A percentile compares a stretch with the other conserved stretches of the same genome.
These are phyloP conservation scores for Gouania willdenowi DNA, from an alignment of 2,797 vertebrate species.

Conservation along the genomic window DNA sequence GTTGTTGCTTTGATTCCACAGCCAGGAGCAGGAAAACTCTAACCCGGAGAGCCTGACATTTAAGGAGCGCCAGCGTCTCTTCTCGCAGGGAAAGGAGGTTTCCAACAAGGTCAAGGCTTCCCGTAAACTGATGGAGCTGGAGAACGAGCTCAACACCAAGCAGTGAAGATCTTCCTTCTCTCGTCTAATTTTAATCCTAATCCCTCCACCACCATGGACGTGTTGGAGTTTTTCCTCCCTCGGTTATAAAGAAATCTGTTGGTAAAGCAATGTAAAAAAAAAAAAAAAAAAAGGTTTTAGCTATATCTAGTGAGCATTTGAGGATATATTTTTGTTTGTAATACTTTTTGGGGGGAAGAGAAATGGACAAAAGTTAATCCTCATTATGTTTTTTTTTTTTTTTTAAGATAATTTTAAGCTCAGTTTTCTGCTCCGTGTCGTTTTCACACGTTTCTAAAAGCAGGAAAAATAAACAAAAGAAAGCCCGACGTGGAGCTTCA, in stretches of 20 bases:
- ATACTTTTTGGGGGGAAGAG: background rate
- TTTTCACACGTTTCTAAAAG: constrained; percentile 61
- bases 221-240: constrained; percentile 22
- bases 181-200: constrained; percentile 14
- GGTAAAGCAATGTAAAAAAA: constrained; percentile 82
- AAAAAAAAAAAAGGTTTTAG: constrained; percentile 60
- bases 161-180: constrained; percentile 62
- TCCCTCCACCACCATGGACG: too few species aligned
- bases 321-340: constrained; percentile 78
- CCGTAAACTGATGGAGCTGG: constrained; percentile 94
- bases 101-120: constrained; percentile 98
- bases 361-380: too few species aligned
- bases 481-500: constrained; percentile 41
- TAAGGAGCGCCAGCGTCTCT: constrained; percentile 95
- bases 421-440: constrained; percentile 47
- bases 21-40: constrained; percentile 85
- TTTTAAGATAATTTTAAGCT: constrained; percentile 71
- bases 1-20: too few species aligned
- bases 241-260: constrained; percentile 67
- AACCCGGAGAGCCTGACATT: constrained; percentile 92
- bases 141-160: constrained; percentile 97
- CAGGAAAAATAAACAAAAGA: constrained; percentile 55
- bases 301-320: constrained; percentile 64
- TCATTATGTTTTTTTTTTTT: too few species aligned
- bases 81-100: constrained; percentile 97